Conservation (phyloP, 2,113 vertebrate genomes). For the Oreochromis aureus region DNA sequence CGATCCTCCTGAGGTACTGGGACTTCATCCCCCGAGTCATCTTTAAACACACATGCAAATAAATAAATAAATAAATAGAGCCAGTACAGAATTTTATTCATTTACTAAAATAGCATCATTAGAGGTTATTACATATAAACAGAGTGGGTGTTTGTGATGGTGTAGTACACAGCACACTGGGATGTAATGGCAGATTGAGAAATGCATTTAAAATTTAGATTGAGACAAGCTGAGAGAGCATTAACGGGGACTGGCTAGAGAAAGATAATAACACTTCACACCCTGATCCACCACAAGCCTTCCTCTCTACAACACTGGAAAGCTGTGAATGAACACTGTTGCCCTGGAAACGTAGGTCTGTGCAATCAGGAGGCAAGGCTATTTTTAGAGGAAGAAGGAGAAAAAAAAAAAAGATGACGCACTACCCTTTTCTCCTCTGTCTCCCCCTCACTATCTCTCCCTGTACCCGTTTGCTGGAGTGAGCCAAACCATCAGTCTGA, state of each 20-base stretch:
- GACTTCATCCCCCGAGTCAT: slow-evolving; percentile 94
- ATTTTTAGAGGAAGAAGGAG: slow-evolving; percentile 65
- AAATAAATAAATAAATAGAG: neutral
- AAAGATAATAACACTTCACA: slow-evolving; percentile 30
- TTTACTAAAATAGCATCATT: neutral
- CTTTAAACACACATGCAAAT: slow-evolving; percentile 54
- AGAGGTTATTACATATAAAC: neutral
- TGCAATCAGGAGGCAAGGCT: slow-evolving; percentile 55
- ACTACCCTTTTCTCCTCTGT: slow-evolving; percentile 23
- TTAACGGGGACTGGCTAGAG: neutral
- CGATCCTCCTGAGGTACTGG: slow-evolving; percentile 81
- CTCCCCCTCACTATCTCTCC: neutral
- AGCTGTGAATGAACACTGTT: slow-evolving; percentile 71
- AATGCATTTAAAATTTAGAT: neutral
- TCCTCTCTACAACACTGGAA: slow-evolving; percentile 38
- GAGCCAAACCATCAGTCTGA: slow-evolving; percentile 15
- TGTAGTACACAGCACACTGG: neutral
- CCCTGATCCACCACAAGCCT: slow-evolving; percentile 15
- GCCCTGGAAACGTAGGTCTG: slow-evolving; percentile 74
- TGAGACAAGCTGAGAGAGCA: neutral
- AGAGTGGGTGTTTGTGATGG: neutral
- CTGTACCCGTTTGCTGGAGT: neutral
- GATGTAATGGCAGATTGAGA: neutral
- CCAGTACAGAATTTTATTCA: neutral
- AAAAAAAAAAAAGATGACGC: slow-evolving; percentile 55